Conservation (phyloP, 2,888 invertebrate genomes). For the Iphiclides podalirius region DNA sequence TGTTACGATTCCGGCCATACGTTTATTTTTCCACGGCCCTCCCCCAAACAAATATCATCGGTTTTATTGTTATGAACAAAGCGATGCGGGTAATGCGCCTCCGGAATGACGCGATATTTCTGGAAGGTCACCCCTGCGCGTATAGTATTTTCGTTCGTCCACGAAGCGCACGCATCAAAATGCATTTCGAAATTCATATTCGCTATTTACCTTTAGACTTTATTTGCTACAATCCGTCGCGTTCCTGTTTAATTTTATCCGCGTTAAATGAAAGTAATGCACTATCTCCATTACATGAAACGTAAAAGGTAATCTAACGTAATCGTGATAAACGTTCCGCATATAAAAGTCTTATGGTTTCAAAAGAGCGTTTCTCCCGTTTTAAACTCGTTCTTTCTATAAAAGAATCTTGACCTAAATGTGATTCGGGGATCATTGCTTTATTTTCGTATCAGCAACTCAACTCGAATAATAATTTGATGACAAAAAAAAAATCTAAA, state of each 20-base stretch:
- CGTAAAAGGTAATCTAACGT: no score
- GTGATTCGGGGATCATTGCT: constrained; percentile 25
- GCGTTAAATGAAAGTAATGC: no score
- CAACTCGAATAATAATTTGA: no score
- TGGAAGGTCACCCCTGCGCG: constrained; percentile 49
- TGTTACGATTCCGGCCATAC: constrained; percentile 55
- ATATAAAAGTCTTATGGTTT: no score
- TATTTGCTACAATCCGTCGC: no score
- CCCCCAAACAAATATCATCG: constrained; percentile 36
- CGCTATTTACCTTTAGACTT: no score
- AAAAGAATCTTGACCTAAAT: constrained; percentile 42
- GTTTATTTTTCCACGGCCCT: constrained; percentile 57
- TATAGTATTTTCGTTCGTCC: constrained; percentile 33
- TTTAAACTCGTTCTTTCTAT: constrained; percentile 34
- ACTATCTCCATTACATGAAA: no score
- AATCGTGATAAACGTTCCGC: no score
- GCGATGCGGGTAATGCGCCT: constrained; percentile 33
- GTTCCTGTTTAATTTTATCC: no score
- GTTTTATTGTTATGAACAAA: constrained; percentile 57
- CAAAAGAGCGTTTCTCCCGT: constrained; percentile 27
- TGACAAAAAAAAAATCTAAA: no score
- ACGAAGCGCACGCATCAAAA: constrained; percentile 13
- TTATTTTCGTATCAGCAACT: constrained; percentile 17
- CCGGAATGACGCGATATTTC: constrained; percentile 47
- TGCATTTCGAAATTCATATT: not conserved